phyloP scores from a whole-genome alignment of 2,113 vertebrate genomes.

The Mus pahari region DNA sequence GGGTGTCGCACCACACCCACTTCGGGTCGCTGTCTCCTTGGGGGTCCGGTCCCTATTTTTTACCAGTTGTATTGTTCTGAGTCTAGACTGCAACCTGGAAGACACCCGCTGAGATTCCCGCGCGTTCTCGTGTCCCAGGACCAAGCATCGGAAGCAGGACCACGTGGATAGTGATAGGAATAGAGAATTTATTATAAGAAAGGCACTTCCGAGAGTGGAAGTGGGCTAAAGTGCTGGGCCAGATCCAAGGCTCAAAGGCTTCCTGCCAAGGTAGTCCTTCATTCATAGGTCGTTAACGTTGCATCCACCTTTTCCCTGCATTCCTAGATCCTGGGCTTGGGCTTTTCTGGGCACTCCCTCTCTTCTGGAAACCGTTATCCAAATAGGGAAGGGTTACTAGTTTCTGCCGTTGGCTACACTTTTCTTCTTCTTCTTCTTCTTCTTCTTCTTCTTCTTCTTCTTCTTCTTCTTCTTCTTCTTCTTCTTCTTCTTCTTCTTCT shows the following conservation, averaged over 20 bases:
- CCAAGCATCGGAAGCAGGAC: neutral
- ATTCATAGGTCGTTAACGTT: neutral
- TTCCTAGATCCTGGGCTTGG: neutral
- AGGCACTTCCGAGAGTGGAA: conserved; percentile 5
- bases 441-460: no score
- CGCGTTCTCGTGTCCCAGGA: neutral
- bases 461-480: no score
- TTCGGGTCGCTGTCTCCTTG: neutral
- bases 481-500: neutral
- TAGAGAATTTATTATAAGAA: neutral
- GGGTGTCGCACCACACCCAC: neutral
- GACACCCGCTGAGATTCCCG: neutral
- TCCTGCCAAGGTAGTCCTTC: neutral
- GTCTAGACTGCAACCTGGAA: neutral
- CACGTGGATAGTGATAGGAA: neutral
- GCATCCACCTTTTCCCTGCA: neutral
- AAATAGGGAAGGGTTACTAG: neutral
- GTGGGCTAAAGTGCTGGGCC: conserved; percentile 18
- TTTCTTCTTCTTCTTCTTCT: neutral
- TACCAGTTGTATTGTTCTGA: neutral
- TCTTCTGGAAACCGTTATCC: neutral
- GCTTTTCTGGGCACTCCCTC: neutral
- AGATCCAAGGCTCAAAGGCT: neutral
- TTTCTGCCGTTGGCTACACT: neutral
- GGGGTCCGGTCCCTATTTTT: no score